Evolutionary conservation across 2,797 vertebrate species (phyloP), one percentile per base, ranked within the genome.

Genomic region (Delichon dasypus): DNA sequence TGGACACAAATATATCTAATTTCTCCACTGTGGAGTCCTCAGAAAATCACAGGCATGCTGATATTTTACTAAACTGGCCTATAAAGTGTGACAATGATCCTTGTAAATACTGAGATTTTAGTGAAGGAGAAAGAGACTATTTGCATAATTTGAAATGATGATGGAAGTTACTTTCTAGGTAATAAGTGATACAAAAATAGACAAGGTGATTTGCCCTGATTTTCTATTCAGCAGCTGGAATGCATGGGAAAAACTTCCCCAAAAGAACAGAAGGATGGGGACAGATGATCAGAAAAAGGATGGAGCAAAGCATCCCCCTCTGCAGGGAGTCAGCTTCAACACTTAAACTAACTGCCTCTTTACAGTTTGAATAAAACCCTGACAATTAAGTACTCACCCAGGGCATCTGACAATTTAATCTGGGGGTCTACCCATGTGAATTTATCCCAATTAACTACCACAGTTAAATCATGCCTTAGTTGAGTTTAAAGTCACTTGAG

Each of bases 1-100:
- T 85, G 80, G 45, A 82, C 93, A 90, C 22, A 93, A 89, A 85
- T 85, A 74, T 42, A 79, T 62, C 77, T 60, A 54, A 44, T 93
- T 93, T 93, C 83, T 94, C 71, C 81, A 71, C 74, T 0, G 3
- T 19, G 40, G 19, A 82, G 53, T 47, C 23, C 61, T 90, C 57
- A 48, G 44, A 79, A 94, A 95, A 85, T 86, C 87, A 70, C 23
- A 88, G 17, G 7, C 85, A 14, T 25, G 58, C 12, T 84, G 79
- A 4, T 57, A 55, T 50, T 86, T 86, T 96, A 60, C 80, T 93
- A 51, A 91, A 74, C 15, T 73, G 60, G 26, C 21, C 62, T 67
- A 68, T 76, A 6, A 77, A 54, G 16, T 27, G 54, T 44, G 70
- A 40, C 73, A 85, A 68, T 38, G 25, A 94, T 34, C 51, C 38